Evolutionary conservation across 2,888 invertebrate species (phyloP).

Genomic region (Tetragonula carbonaria): DNA sequence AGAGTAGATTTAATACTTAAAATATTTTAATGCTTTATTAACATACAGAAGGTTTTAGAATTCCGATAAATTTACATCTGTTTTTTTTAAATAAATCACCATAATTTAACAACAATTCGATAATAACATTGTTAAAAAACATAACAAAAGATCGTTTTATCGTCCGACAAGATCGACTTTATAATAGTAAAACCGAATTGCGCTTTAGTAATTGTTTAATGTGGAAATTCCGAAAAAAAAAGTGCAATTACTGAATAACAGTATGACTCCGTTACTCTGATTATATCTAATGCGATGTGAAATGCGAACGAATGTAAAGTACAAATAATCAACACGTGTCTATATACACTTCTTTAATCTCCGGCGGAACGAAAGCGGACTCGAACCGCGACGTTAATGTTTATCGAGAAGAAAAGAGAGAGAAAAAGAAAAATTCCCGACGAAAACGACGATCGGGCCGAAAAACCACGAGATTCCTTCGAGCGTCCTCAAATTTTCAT

Average conservation of each 20-base stretch:
- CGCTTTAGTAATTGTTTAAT: not conserved
- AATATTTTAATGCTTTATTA: constrained; percentile 20
- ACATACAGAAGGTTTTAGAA: constrained; percentile 15
- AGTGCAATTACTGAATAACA: not conserved
- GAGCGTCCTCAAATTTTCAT: not conserved
- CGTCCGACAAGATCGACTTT: constrained; percentile 6
- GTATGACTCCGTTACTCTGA: constrained; percentile 4
- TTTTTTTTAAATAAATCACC: constrained; percentile 3
- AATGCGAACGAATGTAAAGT: constrained; percentile 22
- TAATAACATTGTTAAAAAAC: constrained; percentile 9
- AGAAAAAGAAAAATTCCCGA: not conserved
- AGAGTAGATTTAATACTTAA: constrained; percentile 21
- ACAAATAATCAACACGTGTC: constrained; percentile 55
- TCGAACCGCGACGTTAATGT: not conserved
- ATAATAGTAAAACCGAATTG: constrained; percentile 14
- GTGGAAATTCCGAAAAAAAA: not conserved
- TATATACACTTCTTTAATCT: constrained; percentile 32
- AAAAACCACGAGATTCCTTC: not conserved
- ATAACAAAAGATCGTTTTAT: constrained; percentile 14
- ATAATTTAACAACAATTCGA: not conserved
- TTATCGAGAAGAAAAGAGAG: not conserved
- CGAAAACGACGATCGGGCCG: constrained; percentile 39
- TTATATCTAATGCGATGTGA: constrained; percentile 15
- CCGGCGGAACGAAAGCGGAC: constrained; percentile 15
- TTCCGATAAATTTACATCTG: constrained; percentile 1